Percentiles rank a stretch among this genome's conserved stretches.
Evolutionary conservation across 1,140 invertebrate species (phyloP).

Genomic region (Diabrotica virgifera): DNA sequence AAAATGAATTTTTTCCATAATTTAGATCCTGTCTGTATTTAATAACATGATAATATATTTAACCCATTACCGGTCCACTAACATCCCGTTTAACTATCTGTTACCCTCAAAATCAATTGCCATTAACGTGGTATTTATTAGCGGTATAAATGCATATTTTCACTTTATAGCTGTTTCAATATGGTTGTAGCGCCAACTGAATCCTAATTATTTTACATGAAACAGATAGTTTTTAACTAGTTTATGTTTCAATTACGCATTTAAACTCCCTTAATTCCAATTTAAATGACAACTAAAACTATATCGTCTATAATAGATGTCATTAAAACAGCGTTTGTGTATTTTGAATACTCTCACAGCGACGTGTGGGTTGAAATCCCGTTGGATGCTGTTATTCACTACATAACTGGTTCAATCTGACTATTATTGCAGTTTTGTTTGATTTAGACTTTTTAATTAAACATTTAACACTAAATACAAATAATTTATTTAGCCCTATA

Average conservation of each 20-base stretch:
- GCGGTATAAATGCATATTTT: background rate
- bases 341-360: background rate
- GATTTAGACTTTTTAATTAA: background rate
- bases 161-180: background rate
- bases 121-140: conserved; percentile 1
- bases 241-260: conserved; percentile 3
- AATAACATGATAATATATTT: no score
- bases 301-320: background rate
- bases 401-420: background rate
- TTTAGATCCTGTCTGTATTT: no score
- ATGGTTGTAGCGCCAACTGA: background rate
- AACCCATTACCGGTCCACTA: no score
- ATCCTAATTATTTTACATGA: background rate
- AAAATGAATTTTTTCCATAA: no score
- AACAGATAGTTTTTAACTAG: background rate
- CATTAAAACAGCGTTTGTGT: background rate
- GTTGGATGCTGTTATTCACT: background rate
- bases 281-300: background rate
- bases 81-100: no score
- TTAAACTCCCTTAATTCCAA: conserved; percentile 2
- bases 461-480: background rate
- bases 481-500: no score
- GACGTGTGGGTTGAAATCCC: background rate
- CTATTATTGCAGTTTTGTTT: conserved; percentile 3
- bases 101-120: background rate